A percentile compares a stretch with the other conserved stretches of the same genome.
These are phyloP conservation scores for Crossaster papposus DNA, from an alignment of 53 echinoderm and acorn worm genomes.

Conservation along the genomic window DNA sequence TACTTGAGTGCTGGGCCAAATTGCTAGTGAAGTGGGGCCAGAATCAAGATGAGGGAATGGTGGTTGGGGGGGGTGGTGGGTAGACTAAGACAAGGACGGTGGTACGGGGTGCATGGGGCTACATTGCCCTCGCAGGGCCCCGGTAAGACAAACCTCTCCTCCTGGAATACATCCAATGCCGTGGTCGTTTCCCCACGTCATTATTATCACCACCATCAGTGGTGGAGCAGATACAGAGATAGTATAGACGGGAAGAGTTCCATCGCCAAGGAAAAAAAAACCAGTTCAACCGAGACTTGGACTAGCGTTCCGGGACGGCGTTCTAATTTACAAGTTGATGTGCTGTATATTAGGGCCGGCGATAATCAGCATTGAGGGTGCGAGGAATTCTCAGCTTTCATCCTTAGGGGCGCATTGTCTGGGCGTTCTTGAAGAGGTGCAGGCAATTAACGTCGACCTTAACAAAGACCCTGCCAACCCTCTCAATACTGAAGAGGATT, in stretches of 20 bases:
- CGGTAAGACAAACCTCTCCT: conserved; percentile 15
- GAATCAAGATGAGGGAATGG: conserved; percentile 24
- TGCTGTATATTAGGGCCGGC: conserved; percentile 24
- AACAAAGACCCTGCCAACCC: conserved; percentile 43
- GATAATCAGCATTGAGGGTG: conserved; percentile 27
- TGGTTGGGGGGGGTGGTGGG: neutral
- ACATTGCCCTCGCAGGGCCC: conserved; percentile 24
- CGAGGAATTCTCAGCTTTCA: conserved; percentile 34
- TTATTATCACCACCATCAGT: neutral
- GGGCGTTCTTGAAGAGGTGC: conserved; percentile 1
- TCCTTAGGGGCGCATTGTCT: conserved; percentile 24
- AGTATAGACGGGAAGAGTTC: neutral
- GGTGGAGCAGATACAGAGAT: conserved; percentile 15
- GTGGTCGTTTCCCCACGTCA: neutral
- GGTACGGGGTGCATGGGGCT: conserved; percentile 40
- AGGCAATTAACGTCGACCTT: conserved; percentile 54
- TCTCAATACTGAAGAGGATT: conserved; percentile 26
- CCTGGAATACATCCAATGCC: neutral
- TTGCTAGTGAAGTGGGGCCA: conserved; percentile 57
- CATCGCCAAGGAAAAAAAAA: neutral
- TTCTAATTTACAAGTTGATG: conserved; percentile 42
- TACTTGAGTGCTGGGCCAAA: conserved; percentile 63
- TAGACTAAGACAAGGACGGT: neutral
- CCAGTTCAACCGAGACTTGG: neutral
- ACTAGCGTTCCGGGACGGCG: neutral